Percentiles rank a stretch among this genome's conserved stretches.
Evolutionary conservation across 1,140 invertebrate genomes (phyloP).

Genomic region (Trichonephila clavipes): DNA sequence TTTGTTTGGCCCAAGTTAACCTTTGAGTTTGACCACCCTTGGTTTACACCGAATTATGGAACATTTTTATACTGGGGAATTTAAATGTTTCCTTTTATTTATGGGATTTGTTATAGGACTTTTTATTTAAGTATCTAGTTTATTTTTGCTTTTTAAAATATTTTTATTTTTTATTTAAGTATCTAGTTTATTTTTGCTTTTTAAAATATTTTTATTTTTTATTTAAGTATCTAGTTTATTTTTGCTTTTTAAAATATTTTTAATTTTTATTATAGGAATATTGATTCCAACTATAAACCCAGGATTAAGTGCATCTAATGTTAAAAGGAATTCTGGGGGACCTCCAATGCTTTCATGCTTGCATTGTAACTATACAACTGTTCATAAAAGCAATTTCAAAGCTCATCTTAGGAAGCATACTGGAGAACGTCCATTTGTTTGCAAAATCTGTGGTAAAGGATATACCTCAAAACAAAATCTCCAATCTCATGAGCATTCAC

Average conservation of each 20-base stretch:
- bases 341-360: neutral
- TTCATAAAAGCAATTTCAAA: slow-evolving; percentile 80
- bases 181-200: neutral
- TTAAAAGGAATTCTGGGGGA: neutral
- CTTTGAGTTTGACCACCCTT: too few relatives aligned
- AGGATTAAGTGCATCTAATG: neutral
- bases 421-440: slow-evolving; percentile 81
- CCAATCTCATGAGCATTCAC: slow-evolving; percentile 28
- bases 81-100: too few relatives aligned
- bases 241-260: slow-evolving; percentile 14
- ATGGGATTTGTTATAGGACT: too few relatives aligned
- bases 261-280: neutral
- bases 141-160: slow-evolving; percentile 34
- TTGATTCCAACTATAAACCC: neutral
- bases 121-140: too few relatives aligned
- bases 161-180: neutral
- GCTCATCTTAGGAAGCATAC: slow-evolving; percentile 81
- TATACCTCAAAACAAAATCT: slow-evolving; percentile 78
- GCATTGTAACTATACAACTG: slow-evolving; percentile 44
- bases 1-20: too few relatives aligned
- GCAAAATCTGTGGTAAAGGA: slow-evolving; percentile 80
- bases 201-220: slow-evolving; percentile 7
- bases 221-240: neutral
- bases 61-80: too few relatives aligned
- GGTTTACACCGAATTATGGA: too few relatives aligned